Conservation (phyloP, 2,797 vertebrate genomes). For the Vipera ursinii region DNA sequence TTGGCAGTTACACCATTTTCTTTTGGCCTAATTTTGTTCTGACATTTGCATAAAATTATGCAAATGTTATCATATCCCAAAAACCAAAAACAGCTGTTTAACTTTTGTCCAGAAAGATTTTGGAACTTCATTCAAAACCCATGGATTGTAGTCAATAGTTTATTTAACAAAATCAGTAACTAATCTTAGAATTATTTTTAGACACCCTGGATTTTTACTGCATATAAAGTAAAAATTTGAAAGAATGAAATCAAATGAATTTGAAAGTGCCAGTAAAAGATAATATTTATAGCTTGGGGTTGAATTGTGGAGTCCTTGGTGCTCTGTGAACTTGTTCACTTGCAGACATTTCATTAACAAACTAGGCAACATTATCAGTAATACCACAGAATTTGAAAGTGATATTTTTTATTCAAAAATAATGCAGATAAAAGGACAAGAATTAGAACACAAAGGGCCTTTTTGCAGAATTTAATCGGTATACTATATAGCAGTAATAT, state of each 20-base stretch:
- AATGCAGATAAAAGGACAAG: background rate
- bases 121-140: slow-evolving; percentile 4
- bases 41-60: slow-evolving; percentile 23
- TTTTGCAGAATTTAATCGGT: background rate
- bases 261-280: background rate
- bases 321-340: background rate
- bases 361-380: background rate
- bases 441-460: background rate
- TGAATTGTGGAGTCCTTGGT: background rate
- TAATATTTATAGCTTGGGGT: background rate
- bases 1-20: slow-evolving; percentile 31
- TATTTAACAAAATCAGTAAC: background rate
- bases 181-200: background rate
- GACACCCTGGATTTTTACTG: background rate
- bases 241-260: background rate
- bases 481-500: background rate
- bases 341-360: background rate
- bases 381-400: background rate
- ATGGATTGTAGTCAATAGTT: background rate
- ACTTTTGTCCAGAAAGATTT: slow-evolving; percentile 21
- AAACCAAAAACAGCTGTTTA: slow-evolving; percentile 14
- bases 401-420: background rate
- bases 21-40: slow-evolving; percentile 38
- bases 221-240: background rate
- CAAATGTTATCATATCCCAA: background rate